Evolutionary conservation across 2,113 vertebrate genomes (phyloP).

Genomic region (Eurypyga helias): DNA sequence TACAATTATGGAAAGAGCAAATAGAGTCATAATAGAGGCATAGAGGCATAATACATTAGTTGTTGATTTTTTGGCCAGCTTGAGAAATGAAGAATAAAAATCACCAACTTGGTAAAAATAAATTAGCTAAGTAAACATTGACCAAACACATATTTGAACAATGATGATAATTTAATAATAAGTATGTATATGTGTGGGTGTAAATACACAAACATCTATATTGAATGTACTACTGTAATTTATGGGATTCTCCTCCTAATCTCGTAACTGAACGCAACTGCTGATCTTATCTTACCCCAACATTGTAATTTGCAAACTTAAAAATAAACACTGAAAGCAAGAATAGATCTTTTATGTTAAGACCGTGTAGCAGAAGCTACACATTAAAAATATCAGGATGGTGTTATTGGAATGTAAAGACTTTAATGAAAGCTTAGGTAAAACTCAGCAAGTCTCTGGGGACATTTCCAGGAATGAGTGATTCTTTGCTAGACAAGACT

Average conservation of each 20-base stretch:
- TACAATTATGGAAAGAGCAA: slow-evolving; percentile 63
- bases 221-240: neutral
- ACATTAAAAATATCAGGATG: neutral
- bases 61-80: neutral
- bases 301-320: slow-evolving; percentile 28
- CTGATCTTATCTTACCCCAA: slow-evolving; percentile 9
- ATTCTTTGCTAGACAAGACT: slow-evolving; percentile 20
- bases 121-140: slow-evolving; percentile 4
- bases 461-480: slow-evolving; percentile 29
- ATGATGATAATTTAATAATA: neutral
- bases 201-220: neutral
- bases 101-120: neutral
- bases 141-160: neutral
- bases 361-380: neutral
- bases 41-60: neutral
- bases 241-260: neutral
- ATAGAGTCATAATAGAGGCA: neutral
- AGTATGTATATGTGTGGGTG: neutral
- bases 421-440: slow-evolving; percentile 58
- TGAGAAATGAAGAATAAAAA: neutral
- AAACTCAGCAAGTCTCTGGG: slow-evolving; percentile 27
- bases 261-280: neutral
- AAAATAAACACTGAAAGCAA: slow-evolving; percentile 45
- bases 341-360: slow-evolving; percentile 33
- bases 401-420: slow-evolving; percentile 21